phyloP scores from a whole-genome alignment of 2,888 invertebrate species.

The Endomychus coccineus region DNA sequence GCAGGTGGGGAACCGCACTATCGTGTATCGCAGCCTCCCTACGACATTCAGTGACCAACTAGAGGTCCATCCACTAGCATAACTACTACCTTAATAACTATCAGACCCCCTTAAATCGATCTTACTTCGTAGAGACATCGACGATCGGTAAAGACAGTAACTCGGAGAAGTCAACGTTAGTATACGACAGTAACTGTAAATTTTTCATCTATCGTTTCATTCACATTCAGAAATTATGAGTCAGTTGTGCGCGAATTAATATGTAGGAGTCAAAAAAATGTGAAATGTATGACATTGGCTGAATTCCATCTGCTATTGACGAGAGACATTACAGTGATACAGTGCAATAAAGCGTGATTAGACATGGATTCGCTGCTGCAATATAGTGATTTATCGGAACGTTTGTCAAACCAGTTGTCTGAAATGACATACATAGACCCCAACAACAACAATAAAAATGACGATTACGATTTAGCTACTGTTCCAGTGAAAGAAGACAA shows the following conservation, averaged over 20 bases:
- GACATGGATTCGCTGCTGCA: constrained; percentile 34
- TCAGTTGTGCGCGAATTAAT: too few relatives aligned
- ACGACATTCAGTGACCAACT: constrained; percentile 36
- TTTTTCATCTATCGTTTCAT: too few relatives aligned
- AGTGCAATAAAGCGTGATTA: constrained; percentile 12
- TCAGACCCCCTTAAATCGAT: too few relatives aligned
- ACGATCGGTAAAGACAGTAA: constrained; percentile 15
- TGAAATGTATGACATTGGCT: too few relatives aligned
- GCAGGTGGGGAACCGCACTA: constrained; percentile 26
- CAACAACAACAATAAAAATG: constrained; percentile 42
- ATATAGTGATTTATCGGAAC: constrained; percentile 24
- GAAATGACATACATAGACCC: constrained; percentile 36
- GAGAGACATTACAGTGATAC: too few relatives aligned
- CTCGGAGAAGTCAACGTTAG: not conserved
- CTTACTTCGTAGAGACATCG: constrained; percentile 20
- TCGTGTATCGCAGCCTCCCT: constrained; percentile 24
- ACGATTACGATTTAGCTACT: constrained; percentile 26
- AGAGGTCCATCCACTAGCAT: constrained; percentile 33
- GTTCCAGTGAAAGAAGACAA: constrained; percentile 45
- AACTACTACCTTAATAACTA: constrained; percentile 26
- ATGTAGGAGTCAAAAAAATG: too few relatives aligned
- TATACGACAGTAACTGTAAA: too few relatives aligned
- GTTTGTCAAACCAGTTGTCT: constrained; percentile 21
- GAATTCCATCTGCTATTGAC: too few relatives aligned
- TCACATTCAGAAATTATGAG: too few relatives aligned